phyloP scores from a whole-genome alignment of 2,888 invertebrate genomes.

The Pandemis cinnamomeana region DNA sequence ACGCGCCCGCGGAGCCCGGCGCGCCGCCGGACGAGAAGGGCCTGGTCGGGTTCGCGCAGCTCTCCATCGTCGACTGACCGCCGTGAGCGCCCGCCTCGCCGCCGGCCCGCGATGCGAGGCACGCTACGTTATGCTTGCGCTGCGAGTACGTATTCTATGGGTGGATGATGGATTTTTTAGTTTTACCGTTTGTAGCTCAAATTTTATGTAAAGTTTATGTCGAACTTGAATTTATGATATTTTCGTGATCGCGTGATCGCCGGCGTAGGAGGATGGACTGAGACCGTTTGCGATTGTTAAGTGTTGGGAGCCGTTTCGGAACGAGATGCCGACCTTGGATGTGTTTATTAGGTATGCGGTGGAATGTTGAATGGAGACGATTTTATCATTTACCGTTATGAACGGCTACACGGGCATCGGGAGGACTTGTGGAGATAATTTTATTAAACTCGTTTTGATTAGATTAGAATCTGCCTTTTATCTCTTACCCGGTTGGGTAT shows the following conservation, averaged over 20 bases:
- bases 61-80: slow-evolving; percentile 94
- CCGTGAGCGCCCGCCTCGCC: slow-evolving; percentile 14
- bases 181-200: slow-evolving; percentile 71
- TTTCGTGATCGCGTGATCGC: slow-evolving; percentile 46
- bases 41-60: slow-evolving; percentile 98
- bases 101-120: not conserved
- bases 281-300: not conserved
- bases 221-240: slow-evolving; percentile 78
- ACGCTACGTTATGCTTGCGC: slow-evolving; percentile 51
- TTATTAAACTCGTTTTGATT: too few species aligned
- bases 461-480: too few species aligned
- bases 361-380: not conserved
- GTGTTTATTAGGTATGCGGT: not conserved
- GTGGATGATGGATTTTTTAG: slow-evolving; percentile 69
- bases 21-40: slow-evolving; percentile 97
- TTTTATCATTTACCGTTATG: not conserved
- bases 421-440: too few species aligned
- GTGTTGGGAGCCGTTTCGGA: not conserved
- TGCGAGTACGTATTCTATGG: slow-evolving; percentile 67
- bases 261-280: not conserved
- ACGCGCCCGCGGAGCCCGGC: slow-evolving; percentile 65
- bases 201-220: slow-evolving; percentile 68
- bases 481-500: too few species aligned
- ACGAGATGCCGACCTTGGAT: not conserved
- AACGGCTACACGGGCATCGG: not conserved